phyloP scores from a whole-genome alignment of 92 coral and sea anemone species.

The Epizoanthus scotinus region DNA sequence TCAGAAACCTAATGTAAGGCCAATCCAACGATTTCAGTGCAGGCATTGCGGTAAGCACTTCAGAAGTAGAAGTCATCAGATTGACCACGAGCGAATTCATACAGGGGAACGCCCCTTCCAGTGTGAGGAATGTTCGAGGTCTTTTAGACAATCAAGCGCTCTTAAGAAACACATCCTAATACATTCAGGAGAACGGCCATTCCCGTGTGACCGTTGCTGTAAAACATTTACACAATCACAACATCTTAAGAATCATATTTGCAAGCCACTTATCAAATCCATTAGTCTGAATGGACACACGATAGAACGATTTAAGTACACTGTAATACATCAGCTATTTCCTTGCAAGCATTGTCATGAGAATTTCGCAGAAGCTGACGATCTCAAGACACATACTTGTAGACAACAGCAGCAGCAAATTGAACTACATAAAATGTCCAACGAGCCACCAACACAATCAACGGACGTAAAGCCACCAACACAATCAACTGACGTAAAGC shows the following conservation, averaged over 20 bases:
- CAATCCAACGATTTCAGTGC: conserved; percentile 26
- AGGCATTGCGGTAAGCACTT: conserved; percentile 18
- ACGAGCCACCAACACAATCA: not conserved
- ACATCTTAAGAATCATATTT: conserved; percentile 19
- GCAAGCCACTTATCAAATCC: conserved; percentile 5
- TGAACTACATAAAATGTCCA: not conserved
- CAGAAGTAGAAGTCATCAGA: conserved; percentile 22
- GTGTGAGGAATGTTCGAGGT: conserved; percentile 16
- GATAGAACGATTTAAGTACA: conserved; percentile 17
- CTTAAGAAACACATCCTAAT: conserved; percentile 22
- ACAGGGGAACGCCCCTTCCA: conserved; percentile 38
- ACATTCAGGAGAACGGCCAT: conserved; percentile 15
- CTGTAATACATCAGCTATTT: not conserved
- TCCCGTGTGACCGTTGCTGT: conserved; percentile 12
- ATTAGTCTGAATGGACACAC: conserved; percentile 25
- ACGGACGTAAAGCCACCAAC: not conserved
- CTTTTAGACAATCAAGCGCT: conserved; percentile 33
- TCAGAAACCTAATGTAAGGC: not conserved
- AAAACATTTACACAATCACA: conserved; percentile 33
- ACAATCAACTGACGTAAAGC: too few species aligned
- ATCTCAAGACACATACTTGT: conserved; percentile 14
- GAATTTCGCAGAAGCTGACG: not conserved
- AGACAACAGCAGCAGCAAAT: not conserved
- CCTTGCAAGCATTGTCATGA: not conserved
- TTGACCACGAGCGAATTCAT: conserved; percentile 37